A percentile compares a stretch with the other conserved stretches of the same genome.
Evolutionary conservation across 2,797 vertebrate species (phyloP).

Genomic region (Sebastes taczanowskii): DNA sequence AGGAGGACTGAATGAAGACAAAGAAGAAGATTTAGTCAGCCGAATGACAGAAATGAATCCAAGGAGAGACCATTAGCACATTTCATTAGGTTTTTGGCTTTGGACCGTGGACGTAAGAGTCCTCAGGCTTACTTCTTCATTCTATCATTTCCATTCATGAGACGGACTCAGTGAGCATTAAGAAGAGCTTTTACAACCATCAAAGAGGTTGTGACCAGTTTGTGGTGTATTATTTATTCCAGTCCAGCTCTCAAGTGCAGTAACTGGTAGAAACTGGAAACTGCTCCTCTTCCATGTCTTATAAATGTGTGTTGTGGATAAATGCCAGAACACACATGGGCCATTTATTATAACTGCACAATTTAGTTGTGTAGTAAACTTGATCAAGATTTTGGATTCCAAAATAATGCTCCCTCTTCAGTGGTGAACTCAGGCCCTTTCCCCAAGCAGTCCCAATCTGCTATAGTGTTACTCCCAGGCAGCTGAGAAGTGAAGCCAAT

Average conservation of each 20-base stretch:
- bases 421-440: not conserved
- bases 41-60: slow-evolving; percentile 1
- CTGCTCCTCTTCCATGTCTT: not conserved
- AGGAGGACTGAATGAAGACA: not conserved
- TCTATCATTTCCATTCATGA: slow-evolving; percentile 4
- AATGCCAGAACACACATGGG: not conserved
- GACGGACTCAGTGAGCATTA: not conserved
- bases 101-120: not conserved
- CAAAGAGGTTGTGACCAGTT: not conserved
- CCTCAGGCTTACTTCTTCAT: not conserved
- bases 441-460: not conserved
- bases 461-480: not conserved
- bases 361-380: not conserved
- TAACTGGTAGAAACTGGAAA: not conserved
- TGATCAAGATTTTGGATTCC: not conserved
- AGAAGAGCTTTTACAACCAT: not conserved
- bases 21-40: slow-evolving; percentile 17
- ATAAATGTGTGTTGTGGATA: not conserved
- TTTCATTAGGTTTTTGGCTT: slow-evolving; percentile 1
- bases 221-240: not conserved
- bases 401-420: not conserved
- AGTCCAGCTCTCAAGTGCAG: not conserved
- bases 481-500: not conserved
- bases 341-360: not conserved
- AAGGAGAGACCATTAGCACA: not conserved